phyloP scores from a whole-genome alignment of 2,797 vertebrate species.

The Hoplostethus atlanticus region DNA sequence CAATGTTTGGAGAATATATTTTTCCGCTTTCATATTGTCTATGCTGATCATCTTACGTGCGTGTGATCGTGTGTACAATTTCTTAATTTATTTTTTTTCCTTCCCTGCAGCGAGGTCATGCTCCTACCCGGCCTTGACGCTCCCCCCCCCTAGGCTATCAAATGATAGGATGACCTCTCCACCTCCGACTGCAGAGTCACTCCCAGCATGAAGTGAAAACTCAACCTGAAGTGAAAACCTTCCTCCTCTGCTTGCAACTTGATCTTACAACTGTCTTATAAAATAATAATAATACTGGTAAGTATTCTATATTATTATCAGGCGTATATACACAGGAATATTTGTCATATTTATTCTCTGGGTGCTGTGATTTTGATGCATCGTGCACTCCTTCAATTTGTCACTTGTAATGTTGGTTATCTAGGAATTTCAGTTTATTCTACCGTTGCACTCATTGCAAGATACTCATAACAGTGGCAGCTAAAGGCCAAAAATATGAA shows the following conservation, averaged over 20 bases:
- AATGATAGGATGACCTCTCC: slow-evolving; percentile 77
- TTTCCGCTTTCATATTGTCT: too few species aligned
- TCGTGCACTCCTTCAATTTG: background rate
- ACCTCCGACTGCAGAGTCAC: slow-evolving; percentile 70
- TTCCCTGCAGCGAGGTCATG: slow-evolving; percentile 50
- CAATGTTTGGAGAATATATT: slow-evolving; percentile 20
- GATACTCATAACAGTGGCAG: background rate
- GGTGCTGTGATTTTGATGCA: background rate
- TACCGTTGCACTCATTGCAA: too few species aligned
- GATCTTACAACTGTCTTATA: slow-evolving; percentile 46
- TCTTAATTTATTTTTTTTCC: slow-evolving; percentile 12
- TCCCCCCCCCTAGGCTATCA: slow-evolving; percentile 62
- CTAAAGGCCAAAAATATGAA: background rate
- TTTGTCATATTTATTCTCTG: slow-evolving; percentile 18
- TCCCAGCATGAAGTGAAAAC: slow-evolving; percentile 67
- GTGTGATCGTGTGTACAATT: slow-evolving; percentile 23
- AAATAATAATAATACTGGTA: slow-evolving; percentile 52
- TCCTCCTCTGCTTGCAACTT: slow-evolving; percentile 38
- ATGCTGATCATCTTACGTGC: background rate
- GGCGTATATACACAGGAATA: background rate
- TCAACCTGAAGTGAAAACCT: slow-evolving; percentile 61
- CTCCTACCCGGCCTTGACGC: slow-evolving; percentile 56
- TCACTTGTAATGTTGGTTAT: background rate
- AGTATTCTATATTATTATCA: background rate
- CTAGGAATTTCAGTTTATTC: background rate